Evolutionary conservation across 2,888 invertebrate genomes (phyloP), one percentile per base, ranked within the genome.

Genomic region (Polydrusus pterygomalis): DNA sequence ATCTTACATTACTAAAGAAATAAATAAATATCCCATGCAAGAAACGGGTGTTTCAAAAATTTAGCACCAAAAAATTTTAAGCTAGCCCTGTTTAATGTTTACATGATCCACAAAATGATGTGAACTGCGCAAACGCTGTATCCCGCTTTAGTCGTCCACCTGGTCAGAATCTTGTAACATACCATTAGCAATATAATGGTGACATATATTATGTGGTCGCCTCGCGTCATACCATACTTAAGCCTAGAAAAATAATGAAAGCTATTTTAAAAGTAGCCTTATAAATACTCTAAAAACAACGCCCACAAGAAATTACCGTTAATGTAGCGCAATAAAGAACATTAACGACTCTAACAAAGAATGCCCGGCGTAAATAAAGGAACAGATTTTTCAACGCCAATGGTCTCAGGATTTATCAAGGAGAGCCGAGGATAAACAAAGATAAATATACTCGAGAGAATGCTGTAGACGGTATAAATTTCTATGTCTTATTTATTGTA

Each of bases 371-470:
- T 30, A 67, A 71, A 71, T 64, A 64, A 71, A 64, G 62, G 51
- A 71, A 51, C 30, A 30, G 40, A 71, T 71, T 71, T 63, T 71
- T 71, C 64, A 64, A 71, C 45, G 64, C 54, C 63, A 71, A 62
- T 64, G 71, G 43, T 49, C 64, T 38, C 43, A 54, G 43, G 62
- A 71, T 71, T 63, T 71, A 71, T 71, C 71, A 71, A 54, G 54
- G 30, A 71, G 43, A 54, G 45, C 20, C 63, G 54, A 43, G n/a
- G 54, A 54, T 63, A 71, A 71, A 71, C 64, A 62, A 71, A 71
- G 71, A 71, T 71, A 71, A 71, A 71, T 71, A 71, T 51, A 71
- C 71, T 56, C 71, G 13, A 15, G 64, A 25, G 71, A 63, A 54
- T 64, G 18, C 71, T 45, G 25, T 64, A 10, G 64, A 38, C 54